These are phyloP conservation scores for Poecilia wingei DNA, from an alignment of 2,797 vertebrate genomes.

Conservation along the genomic window DNA sequence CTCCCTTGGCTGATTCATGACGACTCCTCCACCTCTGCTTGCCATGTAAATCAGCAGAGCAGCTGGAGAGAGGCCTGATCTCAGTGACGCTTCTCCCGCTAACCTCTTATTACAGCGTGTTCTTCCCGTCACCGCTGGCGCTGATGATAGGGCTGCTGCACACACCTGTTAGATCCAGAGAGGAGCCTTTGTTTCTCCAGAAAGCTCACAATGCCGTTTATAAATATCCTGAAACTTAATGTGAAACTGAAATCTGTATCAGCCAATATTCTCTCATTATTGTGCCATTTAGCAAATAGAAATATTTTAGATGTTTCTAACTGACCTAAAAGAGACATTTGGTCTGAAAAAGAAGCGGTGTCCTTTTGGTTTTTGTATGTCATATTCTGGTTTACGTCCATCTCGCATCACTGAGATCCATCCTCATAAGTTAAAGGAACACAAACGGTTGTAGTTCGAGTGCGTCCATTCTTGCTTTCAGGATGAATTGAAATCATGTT, in stretches of 20 bases:
- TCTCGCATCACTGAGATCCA: not conserved
- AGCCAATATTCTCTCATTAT: not conserved
- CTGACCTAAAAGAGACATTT: too few species aligned
- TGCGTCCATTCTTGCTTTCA: conserved; percentile 18
- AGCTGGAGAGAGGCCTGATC: conserved; percentile 28
- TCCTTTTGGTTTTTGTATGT: too few species aligned
- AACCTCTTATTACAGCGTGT: conserved; percentile 54
- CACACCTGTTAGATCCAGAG: conserved; percentile 49
- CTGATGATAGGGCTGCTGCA: conserved; percentile 33
- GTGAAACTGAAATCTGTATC: conserved; percentile 35
- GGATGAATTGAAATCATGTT: conserved; percentile 34
- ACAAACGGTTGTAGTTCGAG: conserved; percentile 13
- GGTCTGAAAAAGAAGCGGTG: too few species aligned
- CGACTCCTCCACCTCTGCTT: conserved; percentile 57
- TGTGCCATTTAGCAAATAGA: too few species aligned
- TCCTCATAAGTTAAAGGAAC: not conserved
- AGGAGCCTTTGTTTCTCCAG: conserved; percentile 22
- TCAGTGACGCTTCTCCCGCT: conserved; percentile 5
- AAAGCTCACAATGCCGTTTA: conserved; percentile 27
- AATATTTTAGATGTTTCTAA: too few species aligned
- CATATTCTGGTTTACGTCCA: too few species aligned
- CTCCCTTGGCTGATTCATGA: conserved; percentile 64
- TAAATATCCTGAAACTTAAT: conserved; percentile 32
- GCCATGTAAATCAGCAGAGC: conserved; percentile 52
- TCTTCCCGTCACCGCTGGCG: conserved; percentile 17